phyloP scores from a whole-genome alignment of 1,140 invertebrate species.

The Latrodectus geometricus region DNA sequence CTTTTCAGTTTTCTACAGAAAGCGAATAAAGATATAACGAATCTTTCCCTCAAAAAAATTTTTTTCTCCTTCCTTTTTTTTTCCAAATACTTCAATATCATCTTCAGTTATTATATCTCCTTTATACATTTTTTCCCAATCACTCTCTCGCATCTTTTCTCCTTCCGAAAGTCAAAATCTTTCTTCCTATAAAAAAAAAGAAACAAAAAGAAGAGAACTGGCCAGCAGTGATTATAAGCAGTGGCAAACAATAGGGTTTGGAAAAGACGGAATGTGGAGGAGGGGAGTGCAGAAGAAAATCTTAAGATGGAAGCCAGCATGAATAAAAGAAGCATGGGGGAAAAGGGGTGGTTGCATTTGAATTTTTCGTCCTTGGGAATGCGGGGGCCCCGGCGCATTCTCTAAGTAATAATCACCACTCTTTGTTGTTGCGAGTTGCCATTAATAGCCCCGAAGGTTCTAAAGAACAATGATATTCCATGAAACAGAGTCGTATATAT shows the following conservation, averaged over 20 bases:
- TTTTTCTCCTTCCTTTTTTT: neutral
- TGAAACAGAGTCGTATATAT: slow-evolving; percentile 42
- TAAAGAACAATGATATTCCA: slow-evolving; percentile 41
- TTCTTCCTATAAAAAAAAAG: slow-evolving; percentile 5
- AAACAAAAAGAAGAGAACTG: slow-evolving; percentile 34
- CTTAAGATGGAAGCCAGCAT: slow-evolving; percentile 22
- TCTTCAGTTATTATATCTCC: slow-evolving; percentile 57
- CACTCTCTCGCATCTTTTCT: slow-evolving; percentile 11
- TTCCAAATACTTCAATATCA: slow-evolving; percentile 44
- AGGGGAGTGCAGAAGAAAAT: neutral
- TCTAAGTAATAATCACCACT: slow-evolving; percentile 58
- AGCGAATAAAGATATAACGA: slow-evolving; percentile 38
- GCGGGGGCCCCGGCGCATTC: slow-evolving; percentile 19
- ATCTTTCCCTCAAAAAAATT: neutral
- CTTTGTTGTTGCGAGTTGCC: slow-evolving; percentile 54
- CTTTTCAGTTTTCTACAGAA: neutral
- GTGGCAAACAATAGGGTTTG: slow-evolving; percentile 56
- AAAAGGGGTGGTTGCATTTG: slow-evolving; percentile 16
- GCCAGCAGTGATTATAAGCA: slow-evolving; percentile 58
- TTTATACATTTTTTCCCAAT: slow-evolving; percentile 57
- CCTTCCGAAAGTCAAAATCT: slow-evolving; percentile 20
- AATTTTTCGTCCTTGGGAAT: slow-evolving; percentile 18
- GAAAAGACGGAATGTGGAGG: neutral
- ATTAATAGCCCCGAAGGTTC: slow-evolving; percentile 51
- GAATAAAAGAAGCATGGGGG: slow-evolving; percentile 24